Evolutionary conservation across 2,888 invertebrate species (phyloP), one percentile per base, ranked within the genome.

Genomic region (Agrochola lychnidis): DNA sequence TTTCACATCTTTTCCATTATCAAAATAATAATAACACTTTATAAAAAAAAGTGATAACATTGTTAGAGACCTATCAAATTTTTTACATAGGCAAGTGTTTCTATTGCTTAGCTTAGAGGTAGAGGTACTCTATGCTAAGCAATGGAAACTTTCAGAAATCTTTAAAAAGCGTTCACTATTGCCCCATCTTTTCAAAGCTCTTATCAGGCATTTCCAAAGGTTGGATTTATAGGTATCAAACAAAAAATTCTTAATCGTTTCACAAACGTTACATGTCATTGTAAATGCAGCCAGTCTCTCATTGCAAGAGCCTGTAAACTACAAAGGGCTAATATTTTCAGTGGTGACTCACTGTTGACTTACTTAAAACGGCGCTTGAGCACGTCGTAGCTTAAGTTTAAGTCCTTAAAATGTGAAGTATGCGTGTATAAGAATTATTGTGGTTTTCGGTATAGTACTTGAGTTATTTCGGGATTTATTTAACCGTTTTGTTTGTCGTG

Each of bases 301-400:
- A 40, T 79, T 87, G 68, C 73, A 78, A 83, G 90, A 88, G 82
- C 87, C 89, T 86, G 90, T 87, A 89, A 86, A 88, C 59, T 63
- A 87, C 85, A 89, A 89, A 90, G 90, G 90, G 86, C 85, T 79
- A 77, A 85, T 92, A 94, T 94, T 91, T 94, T 92, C 91, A 90
- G 86, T 75, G 78, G 76, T 92, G 91, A 90, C 89, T 92, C 93
- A 91, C 79, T 74, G 77, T 79, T 84, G 82, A 81, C 83, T 85
- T 81, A 82, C 76, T 84, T 79, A 82, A 75, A 63, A 56, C 62
- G 48, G 53, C 42, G 69, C 67, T 73, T 84, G 51, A 71, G 73
- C 71, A 70, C 76, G 74, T 81, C 82, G 75, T 77, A 62, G 63
- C 73, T 82, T 51, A 40, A 59, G 22, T 57, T 70, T 42, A 59